These are phyloP conservation scores for Syrrhaptes paradoxus DNA, from an alignment of 2,113 vertebrate species.

Conservation along the genomic window DNA sequence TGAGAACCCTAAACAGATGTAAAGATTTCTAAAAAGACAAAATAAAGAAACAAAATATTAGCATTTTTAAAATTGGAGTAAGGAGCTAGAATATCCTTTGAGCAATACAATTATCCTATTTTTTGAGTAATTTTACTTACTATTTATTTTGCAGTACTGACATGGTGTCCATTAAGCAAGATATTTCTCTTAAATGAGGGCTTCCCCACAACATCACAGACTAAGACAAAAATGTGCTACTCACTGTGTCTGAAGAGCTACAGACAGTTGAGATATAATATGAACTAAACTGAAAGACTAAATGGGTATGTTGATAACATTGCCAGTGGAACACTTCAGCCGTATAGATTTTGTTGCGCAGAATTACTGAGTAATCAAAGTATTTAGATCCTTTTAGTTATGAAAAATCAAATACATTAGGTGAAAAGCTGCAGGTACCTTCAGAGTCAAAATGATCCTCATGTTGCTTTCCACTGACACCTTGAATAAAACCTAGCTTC, in stretches of 20 bases:
- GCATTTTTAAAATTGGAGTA: neutral
- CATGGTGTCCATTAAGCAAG: neutral
- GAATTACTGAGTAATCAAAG: neutral
- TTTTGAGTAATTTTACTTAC: neutral
- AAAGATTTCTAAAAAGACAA: neutral
- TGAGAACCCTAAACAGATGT: neutral
- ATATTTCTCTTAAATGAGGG: neutral
- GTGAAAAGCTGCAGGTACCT: neutral
- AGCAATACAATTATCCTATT: neutral
- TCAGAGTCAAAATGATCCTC: neutral
- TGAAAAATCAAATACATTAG: neutral
- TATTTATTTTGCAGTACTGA: neutral
- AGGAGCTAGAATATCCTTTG: neutral
- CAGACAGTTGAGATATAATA: neutral
- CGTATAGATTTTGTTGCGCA: neutral
- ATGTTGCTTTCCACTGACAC: neutral
- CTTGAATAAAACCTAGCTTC: conserved; percentile 44
- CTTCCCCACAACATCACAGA: neutral
- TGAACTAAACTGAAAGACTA: neutral
- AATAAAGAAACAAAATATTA: neutral
- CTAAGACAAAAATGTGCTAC: neutral
- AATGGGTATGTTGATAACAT: neutral
- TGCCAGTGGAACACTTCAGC: neutral
- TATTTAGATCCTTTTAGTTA: conserved; percentile 1
- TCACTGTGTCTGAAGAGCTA: neutral